These are phyloP conservation scores for Spilosoma lubricipeda DNA, from an alignment of 2,888 invertebrate species.

Conservation along the genomic window DNA sequence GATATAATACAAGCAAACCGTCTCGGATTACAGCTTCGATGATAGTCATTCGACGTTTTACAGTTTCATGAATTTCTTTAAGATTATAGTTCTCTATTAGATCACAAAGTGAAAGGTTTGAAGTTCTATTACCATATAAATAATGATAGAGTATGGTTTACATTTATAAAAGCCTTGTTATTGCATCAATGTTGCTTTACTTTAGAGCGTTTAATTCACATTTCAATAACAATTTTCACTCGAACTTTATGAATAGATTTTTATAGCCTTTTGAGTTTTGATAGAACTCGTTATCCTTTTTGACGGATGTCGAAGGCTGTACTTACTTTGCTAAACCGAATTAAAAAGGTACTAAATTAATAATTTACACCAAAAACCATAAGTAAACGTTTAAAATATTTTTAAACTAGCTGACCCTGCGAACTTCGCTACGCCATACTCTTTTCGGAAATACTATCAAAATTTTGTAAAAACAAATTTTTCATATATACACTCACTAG, in stretches of 20 bases:
- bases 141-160: conserved; percentile 17
- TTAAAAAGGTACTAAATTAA: not conserved
- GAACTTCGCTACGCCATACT: too few species aligned
- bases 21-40: conserved; percentile 46
- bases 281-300: not conserved
- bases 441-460: too few species aligned
- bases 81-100: conserved; percentile 52
- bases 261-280: not conserved
- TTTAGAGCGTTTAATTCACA: not conserved
- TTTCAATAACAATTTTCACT: not conserved
- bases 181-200: not conserved
- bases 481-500: too few species aligned
- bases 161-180: conserved; percentile 13
- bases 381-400: not conserved
- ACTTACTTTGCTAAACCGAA: too few species aligned
- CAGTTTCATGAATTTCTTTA: conserved; percentile 49
- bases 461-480: too few species aligned
- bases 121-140: conserved; percentile 15
- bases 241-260: not conserved
- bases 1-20: conserved; percentile 34
- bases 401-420: too few species aligned
- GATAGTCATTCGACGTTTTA: conserved; percentile 62
- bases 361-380: not conserved
- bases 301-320: not conserved
- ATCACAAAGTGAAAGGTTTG: conserved; percentile 55